phyloP scores from a whole-genome alignment of 30 jellyfish, hydroid and myxozoan genomes.

The Aurelia sp. region DNA sequence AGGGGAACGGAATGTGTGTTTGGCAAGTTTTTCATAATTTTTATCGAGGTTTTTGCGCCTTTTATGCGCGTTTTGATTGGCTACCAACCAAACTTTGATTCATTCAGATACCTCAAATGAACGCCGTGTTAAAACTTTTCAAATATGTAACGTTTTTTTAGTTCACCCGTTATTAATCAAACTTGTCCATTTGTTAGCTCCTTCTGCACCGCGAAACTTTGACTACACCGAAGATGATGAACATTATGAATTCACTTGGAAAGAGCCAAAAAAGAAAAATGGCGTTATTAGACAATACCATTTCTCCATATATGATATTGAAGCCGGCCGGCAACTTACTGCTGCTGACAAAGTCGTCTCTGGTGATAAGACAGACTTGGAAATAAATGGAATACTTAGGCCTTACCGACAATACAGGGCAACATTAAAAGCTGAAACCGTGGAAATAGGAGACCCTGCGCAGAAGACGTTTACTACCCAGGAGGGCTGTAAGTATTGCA shows the following conservation, averaged over 20 bases:
- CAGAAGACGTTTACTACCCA: slow-evolving; percentile 15
- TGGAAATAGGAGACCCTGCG: slow-evolving; percentile 25
- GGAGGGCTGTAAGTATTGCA: slow-evolving; percentile 49
- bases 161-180: no score
- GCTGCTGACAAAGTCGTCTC: not conserved
- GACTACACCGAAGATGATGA: not conserved
- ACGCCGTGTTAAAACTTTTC: no score
- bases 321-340: not conserved
- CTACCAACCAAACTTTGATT: no score
- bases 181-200: slow-evolving; percentile 16
- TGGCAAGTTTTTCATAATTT: no score
- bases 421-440: slow-evolving; percentile 28
- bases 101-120: no score
- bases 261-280: slow-evolving; percentile 59
- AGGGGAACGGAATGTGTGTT: no score
- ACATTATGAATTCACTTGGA: slow-evolving; percentile 44
- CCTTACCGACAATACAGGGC: slow-evolving; percentile 27
- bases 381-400: not conserved
- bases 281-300: slow-evolving; percentile 55
- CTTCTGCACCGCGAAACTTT: slow-evolving; percentile 46
- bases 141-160: no score
- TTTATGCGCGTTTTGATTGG: no score
- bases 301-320: slow-evolving; percentile 11
- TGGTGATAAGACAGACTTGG: no score
- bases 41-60: no score